Conservation (phyloP, 2,797 vertebrate genomes). For the Lycodopsis pacificus region DNA sequence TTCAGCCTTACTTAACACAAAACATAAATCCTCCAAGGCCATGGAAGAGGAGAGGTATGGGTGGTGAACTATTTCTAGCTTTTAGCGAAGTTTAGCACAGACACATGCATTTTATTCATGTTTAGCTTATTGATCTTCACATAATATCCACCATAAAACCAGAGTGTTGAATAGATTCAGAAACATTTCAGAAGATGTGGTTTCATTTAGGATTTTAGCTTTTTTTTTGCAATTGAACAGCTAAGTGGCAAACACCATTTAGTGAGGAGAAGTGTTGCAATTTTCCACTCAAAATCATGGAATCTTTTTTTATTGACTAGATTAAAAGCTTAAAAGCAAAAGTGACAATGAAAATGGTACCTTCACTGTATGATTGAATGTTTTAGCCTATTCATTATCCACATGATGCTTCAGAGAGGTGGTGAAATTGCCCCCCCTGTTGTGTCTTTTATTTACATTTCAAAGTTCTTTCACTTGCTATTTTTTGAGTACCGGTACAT, state of each 20-base stretch:
- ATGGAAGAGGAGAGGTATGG: constrained; percentile 45
- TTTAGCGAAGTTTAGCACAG: constrained; percentile 36
- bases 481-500: not conserved
- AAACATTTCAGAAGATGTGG: not conserved
- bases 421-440: not conserved
- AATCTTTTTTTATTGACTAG: constrained; percentile 2
- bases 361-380: not conserved
- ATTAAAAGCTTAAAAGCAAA: not conserved
- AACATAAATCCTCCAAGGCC: constrained; percentile 88
- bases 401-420: not conserved
- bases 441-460: not conserved
- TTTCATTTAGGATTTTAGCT: constrained; percentile 11
- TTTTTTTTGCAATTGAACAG: not conserved
- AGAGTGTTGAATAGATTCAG: constrained; percentile 12
- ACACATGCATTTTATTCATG: constrained; percentile 14
- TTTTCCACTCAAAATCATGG: constrained; percentile 19
- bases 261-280: constrained; percentile 10
- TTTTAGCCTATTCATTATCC: not conserved
- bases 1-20: constrained; percentile 92
- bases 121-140: constrained; percentile 22
- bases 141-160: constrained; percentile 8
- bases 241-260: not conserved
- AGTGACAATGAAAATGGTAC: not conserved
- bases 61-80: constrained; percentile 57
- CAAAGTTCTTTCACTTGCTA: not conserved